Evolutionary conservation across 2,797 vertebrate genomes (phyloP).

Genomic region (Sebastes taczanowskii): DNA sequence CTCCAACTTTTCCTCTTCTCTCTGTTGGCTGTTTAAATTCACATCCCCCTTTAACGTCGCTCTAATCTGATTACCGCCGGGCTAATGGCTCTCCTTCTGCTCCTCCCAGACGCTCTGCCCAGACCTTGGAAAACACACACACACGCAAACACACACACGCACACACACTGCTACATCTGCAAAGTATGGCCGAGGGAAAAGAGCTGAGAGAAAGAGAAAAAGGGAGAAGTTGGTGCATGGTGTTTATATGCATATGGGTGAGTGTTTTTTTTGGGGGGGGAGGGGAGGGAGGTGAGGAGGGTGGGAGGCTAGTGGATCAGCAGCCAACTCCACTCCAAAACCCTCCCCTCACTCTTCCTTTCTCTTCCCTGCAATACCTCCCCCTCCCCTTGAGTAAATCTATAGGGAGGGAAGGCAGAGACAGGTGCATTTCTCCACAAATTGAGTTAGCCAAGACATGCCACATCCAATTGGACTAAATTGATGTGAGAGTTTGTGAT

Average conservation of each 20-base stretch:
- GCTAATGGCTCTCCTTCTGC: conserved; percentile 91
- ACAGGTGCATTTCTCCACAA: conserved; percentile 99
- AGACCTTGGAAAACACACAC: conserved; percentile 92
- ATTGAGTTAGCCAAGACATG: conserved; percentile 99
- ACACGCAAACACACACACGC: conserved; percentile 6
- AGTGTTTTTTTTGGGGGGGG: conserved; percentile 45
- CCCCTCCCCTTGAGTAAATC: conserved; percentile 88
- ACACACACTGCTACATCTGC: conserved; percentile 72
- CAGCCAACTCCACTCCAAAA: conserved; percentile 54
- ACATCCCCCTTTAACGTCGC: conserved; percentile 88
- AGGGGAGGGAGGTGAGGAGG: neutral
- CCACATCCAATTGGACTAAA: conserved; percentile 99
- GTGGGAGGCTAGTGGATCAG: conserved; percentile 19
- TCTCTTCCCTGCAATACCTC: conserved; percentile 56
- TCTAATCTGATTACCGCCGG: conserved; percentile 86
- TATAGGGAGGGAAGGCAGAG: conserved; percentile 99
- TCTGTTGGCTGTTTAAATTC: conserved; percentile 81
- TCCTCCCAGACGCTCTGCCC: conserved; percentile 93
- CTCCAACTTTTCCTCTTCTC: conserved; percentile 83
- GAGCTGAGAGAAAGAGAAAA: conserved; percentile 64
- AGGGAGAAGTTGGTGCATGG: conserved; percentile 60
- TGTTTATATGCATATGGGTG: conserved; percentile 72
- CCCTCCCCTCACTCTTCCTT: conserved; percentile 41
- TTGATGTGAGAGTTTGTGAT: conserved; percentile 99
- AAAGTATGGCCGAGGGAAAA: conserved; percentile 67